Conservation (phyloP, 2,113 vertebrate genomes). For the Paradoxurus hermaphroditus region DNA sequence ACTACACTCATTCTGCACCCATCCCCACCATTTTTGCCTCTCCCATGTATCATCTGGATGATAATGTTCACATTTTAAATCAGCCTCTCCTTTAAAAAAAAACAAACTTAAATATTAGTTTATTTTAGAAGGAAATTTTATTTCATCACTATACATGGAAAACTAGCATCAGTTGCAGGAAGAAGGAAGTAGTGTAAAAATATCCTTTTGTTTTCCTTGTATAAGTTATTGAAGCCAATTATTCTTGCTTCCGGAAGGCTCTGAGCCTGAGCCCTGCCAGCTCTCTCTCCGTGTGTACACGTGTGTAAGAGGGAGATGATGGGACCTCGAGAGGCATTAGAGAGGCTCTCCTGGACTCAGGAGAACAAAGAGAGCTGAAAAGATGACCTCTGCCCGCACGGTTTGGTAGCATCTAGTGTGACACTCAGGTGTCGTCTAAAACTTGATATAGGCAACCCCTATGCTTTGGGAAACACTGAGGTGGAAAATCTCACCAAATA, state of each 20-base stretch:
- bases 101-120: not conserved
- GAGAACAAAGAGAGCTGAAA: not conserved
- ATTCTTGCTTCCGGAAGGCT: not conserved
- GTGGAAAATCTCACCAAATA: not conserved
- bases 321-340: not conserved
- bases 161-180: not conserved
- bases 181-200: constrained; percentile 23
- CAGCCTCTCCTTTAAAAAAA: not conserved
- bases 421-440: not conserved
- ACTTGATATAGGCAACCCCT: not conserved
- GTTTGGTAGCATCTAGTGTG: not conserved
- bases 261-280: not conserved
- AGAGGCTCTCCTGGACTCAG: not conserved
- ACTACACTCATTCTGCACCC: not conserved
- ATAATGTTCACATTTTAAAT: not conserved
- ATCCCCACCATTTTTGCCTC: not conserved
- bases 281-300: not conserved
- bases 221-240: not conserved
- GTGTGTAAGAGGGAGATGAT: not conserved
- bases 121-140: constrained; percentile 22
- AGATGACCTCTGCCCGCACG: not conserved
- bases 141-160: not conserved
- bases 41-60: not conserved
- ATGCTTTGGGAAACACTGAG: constrained; percentile 1
- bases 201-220: not conserved